A percentile compares a stretch with the other conserved stretches of the same genome.
These are phyloP conservation scores for Anas acuta DNA, from an alignment of 2,797 vertebrate species.

Conservation along the genomic window DNA sequence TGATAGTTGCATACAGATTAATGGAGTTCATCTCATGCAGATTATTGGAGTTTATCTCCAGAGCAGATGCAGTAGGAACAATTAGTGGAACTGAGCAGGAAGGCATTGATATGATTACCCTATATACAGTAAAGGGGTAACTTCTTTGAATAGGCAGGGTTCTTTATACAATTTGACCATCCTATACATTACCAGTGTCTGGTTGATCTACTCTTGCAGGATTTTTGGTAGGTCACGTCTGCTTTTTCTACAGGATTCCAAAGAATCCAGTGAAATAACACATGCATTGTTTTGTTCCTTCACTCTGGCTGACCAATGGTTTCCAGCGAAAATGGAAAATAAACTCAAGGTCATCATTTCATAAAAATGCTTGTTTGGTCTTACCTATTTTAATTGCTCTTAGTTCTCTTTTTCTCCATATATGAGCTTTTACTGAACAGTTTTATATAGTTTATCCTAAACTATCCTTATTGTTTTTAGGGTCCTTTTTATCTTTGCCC, in stretches of 20 bases:
- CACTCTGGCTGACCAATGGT: neutral
- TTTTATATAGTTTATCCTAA: neutral
- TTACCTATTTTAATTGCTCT: constrained; percentile 21
- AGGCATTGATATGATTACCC: neutral
- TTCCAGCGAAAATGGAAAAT: neutral
- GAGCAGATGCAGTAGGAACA: neutral
- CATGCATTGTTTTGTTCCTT: neutral
- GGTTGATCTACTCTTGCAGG: neutral
- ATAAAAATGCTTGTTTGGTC: neutral
- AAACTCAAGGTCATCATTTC: constrained; percentile 48
- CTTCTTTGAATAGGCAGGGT: neutral
- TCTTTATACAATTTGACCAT: neutral
- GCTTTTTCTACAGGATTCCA: neutral
- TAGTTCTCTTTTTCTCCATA: constrained; percentile 19
- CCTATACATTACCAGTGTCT: neutral
- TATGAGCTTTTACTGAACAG: neutral
- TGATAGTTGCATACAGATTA: neutral
- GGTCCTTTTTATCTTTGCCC: too few relatives aligned
- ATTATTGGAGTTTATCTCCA: neutral
- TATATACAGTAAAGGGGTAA: neutral
- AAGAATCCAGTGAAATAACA: neutral
- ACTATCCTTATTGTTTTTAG: too few relatives aligned
- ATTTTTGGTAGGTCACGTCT: neutral
- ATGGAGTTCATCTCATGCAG: neutral
- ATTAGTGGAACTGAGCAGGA: neutral